A percentile compares a stretch with the other conserved stretches of the same genome.
Conservation (phyloP, 2,888 invertebrate species). For the Physocephala rufipes region DNA sequence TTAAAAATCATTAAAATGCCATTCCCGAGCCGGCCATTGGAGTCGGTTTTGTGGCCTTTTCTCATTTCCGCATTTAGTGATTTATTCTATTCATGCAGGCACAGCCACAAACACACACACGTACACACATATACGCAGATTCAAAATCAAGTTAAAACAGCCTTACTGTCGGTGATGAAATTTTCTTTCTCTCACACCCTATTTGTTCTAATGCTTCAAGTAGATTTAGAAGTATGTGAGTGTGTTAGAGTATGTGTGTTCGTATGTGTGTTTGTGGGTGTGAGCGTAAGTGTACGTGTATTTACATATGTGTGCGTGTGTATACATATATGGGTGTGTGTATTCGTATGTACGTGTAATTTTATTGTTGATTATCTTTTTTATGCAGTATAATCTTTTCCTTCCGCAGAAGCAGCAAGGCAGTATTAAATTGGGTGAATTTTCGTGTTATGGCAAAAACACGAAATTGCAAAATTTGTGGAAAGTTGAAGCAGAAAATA, state of each 20-base stretch:
- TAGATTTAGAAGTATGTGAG: neutral
- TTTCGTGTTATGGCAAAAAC: no score
- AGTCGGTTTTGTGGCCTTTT: neutral
- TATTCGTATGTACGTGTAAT: constrained; percentile 22
- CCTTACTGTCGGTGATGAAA: no score
- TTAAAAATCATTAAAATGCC: constrained; percentile 5
- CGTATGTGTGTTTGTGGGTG: constrained; percentile 34
- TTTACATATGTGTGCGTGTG: constrained; percentile 36
- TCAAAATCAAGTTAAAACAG: neutral
- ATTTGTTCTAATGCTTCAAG: neutral
- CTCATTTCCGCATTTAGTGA: no score
- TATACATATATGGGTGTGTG: constrained; percentile 23
- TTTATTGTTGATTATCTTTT: neutral
- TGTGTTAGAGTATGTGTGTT: constrained; percentile 12
- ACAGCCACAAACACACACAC: constrained; percentile 1
- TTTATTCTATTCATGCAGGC: neutral
- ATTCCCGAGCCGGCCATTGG: neutral
- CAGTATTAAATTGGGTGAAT: no score
- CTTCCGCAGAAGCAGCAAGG: no score
- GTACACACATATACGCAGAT: neutral
- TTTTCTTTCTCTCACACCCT: no score
- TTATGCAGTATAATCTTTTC: no score
- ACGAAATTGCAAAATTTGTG: no score
- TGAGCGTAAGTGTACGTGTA: constrained; percentile 35
- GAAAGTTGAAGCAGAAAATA: no score